These are phyloP conservation scores for Zootoca vivipara DNA, from an alignment of 2,113 vertebrate genomes.

Conservation along the genomic window DNA sequence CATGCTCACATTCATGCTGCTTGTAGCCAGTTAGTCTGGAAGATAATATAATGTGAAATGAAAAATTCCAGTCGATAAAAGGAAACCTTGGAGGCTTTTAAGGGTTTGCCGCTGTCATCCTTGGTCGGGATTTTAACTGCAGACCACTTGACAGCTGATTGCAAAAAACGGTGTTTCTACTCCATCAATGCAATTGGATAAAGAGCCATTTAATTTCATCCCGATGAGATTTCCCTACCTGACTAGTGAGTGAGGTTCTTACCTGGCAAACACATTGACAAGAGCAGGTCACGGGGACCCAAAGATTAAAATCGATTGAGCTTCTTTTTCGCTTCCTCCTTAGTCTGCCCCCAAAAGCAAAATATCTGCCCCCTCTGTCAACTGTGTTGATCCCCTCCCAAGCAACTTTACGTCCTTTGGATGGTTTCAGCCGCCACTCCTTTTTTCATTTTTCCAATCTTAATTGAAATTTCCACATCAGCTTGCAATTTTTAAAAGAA, in stretches of 20 bases:
- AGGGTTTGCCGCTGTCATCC: slow-evolving; percentile 60
- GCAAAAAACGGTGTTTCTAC: slow-evolving; percentile 48
- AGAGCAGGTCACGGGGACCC: background rate
- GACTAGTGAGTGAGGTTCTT: background rate
- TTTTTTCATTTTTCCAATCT: background rate
- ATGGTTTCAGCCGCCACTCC: too few relatives aligned
- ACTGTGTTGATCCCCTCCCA: background rate
- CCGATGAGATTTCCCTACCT: slow-evolving; percentile 31
- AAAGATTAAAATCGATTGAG: background rate
- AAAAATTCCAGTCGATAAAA: slow-evolving; percentile 65
- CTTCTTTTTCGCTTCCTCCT: background rate
- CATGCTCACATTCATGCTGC: slow-evolving; percentile 13
- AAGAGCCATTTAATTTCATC: slow-evolving; percentile 56
- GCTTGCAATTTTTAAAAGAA: too few relatives aligned
- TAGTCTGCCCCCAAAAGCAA: background rate
- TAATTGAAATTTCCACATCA: background rate
- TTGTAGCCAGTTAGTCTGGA: slow-evolving; percentile 46
- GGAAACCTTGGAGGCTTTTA: slow-evolving; percentile 64
- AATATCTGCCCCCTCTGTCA: background rate
- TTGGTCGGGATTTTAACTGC: slow-evolving; percentile 62
- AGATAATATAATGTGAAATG: slow-evolving; percentile 58
- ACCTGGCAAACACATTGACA: slow-evolving; percentile 21
- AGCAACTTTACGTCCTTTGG: accelerated
- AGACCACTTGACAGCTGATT: slow-evolving; percentile 64
- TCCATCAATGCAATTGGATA: slow-evolving; percentile 42